Evolutionary conservation across 2,888 invertebrate species (phyloP).

Genomic region (Morpho helenor): DNA sequence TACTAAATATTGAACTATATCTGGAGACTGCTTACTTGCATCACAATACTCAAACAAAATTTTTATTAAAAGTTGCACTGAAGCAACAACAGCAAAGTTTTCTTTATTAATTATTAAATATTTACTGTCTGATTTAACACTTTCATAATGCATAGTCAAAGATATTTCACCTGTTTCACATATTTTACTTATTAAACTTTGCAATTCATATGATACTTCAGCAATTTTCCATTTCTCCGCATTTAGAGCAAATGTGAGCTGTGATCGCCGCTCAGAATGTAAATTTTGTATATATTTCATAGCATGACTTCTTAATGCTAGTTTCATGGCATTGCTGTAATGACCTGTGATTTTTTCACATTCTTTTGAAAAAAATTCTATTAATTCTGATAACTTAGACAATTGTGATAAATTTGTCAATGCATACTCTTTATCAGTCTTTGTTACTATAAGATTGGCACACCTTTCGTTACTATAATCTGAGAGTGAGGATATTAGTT

Average conservation of each 20-base stretch:
- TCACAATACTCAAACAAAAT: slow-evolving; percentile 96
- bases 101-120: slow-evolving; percentile 83
- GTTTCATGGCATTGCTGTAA: slow-evolving; percentile 87
- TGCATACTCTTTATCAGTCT: slow-evolving; percentile 83
- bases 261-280: slow-evolving; percentile 92
- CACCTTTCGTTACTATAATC: slow-evolving; percentile 96
- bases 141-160: slow-evolving; percentile 47
- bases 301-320: slow-evolving; percentile 92
- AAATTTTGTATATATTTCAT: slow-evolving; percentile 94
- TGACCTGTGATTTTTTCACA: slow-evolving; percentile 88
- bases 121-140: slow-evolving; percentile 70
- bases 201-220: slow-evolving; percentile 94
- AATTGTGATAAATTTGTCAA: slow-evolving; percentile 88
- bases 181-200: slow-evolving; percentile 88
- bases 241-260: slow-evolving; percentile 91
- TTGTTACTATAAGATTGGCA: slow-evolving; percentile 91
- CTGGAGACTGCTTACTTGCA: slow-evolving; percentile 86
- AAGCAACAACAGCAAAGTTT: slow-evolving; percentile 87
- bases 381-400: slow-evolving; percentile 85
- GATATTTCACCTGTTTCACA: slow-evolving; percentile 75
- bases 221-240: slow-evolving; percentile 96
- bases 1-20: slow-evolving; percentile 88
- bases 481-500: slow-evolving; percentile 89
- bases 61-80: slow-evolving; percentile 92
- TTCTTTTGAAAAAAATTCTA: slow-evolving; percentile 87